Evolutionary conservation across 2,888 invertebrate species (phyloP), one percentile per base, ranked within the genome.

Genomic region (Pinctada fucata): DNA sequence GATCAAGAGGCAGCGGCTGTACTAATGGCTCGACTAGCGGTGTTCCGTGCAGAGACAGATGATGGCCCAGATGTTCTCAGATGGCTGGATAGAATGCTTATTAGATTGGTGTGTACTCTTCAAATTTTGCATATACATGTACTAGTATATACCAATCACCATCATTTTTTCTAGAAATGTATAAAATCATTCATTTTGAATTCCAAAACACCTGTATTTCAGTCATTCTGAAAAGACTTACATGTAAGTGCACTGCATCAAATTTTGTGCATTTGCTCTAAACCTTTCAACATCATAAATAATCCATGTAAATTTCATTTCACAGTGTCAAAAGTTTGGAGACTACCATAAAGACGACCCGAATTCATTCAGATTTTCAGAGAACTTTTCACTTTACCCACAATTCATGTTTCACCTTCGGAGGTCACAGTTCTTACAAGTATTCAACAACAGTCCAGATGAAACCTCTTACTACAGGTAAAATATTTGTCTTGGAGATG

Each of bases 321-420:
- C 94, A 75, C 93, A 98, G 96, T 99, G 99, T 92, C 99, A 99
- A 93, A 99, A 99, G 93, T 99, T 99, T 94, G 99, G 99, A 76
- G 99, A 99, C 92, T 99, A 98, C 93, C 95, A 96, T 89, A 99
- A 99, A 92, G 99, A 99, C 91, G 98, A 99, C 93, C 97, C 98
- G 16, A 97, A 96, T 91, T 97, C 98, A 85, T 99, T 99, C 94
- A 95, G 98, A 73, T 95, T 99, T 80, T 95, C 97, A 2, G 99
- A 99, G 92, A 99, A 98, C 93, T 99, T 99, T 93, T 97, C 97
- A 80, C 94, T 99, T 79, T 99, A 99, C 94, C 99, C 99, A 67
- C 99, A 99, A 93, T 99, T 99, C 93, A 99, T 99, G 99, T 99
- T 99, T 93, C 99, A 99, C 92, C 94, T 99, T 89, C 95, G 99